These are phyloP conservation scores for Cephalopterus ornatus DNA, from an alignment of 2,113 vertebrate genomes.

Conservation along the genomic window DNA sequence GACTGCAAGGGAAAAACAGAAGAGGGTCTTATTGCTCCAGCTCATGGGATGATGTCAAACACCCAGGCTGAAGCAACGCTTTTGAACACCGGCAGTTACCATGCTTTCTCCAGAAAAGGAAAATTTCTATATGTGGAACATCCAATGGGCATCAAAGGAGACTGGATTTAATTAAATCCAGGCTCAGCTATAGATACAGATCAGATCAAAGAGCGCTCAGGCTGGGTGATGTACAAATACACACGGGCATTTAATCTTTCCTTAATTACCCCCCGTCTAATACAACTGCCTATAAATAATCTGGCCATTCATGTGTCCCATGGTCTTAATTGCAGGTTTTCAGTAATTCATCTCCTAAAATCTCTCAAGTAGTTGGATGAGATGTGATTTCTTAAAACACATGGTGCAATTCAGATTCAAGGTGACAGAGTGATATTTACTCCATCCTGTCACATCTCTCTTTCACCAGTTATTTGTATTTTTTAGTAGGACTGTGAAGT, in stretches of 20 bases:
- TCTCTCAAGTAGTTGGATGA: background rate
- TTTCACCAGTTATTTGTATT: background rate
- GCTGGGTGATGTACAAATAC: background rate
- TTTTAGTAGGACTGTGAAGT: background rate
- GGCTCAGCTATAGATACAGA: background rate
- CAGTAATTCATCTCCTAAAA: background rate
- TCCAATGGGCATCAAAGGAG: background rate
- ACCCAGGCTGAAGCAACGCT: background rate
- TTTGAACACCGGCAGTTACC: background rate
- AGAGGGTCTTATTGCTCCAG: background rate
- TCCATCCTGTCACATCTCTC: background rate
- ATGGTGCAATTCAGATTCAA: background rate
- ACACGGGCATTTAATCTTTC: background rate
- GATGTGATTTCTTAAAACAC: background rate
- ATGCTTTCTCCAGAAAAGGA: background rate
- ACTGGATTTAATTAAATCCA: background rate
- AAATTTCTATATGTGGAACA: background rate
- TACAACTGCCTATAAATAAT: background rate
- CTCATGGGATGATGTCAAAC: background rate
- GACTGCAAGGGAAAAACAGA: conserved; percentile 61
- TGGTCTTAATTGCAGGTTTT: background rate
- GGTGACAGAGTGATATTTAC: background rate
- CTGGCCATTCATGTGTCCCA: background rate
- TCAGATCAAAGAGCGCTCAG: background rate
- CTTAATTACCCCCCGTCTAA: background rate